Conservation (phyloP, 2,797 vertebrate genomes). For the Varecia variegata region DNA sequence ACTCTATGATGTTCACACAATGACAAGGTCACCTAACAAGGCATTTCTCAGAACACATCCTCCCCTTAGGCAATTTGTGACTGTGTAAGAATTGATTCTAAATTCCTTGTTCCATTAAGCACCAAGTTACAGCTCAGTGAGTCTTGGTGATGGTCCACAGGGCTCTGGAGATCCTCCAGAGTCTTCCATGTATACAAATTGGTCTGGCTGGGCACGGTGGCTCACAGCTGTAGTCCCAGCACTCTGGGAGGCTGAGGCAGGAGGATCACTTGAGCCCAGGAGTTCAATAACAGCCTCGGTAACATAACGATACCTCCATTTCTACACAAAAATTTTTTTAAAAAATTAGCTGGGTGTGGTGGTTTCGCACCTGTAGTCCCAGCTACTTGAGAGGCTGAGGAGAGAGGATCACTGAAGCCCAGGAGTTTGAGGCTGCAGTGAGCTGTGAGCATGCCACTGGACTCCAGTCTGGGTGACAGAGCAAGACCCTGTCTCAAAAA, state of each 20-base stretch:
- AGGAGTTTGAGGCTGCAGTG: not conserved
- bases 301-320: not conserved
- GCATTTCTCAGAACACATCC: not conserved
- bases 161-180: not conserved
- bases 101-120: not conserved
- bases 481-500: not conserved
- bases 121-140: not conserved
- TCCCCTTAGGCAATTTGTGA: not conserved
- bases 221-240: not conserved
- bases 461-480: not conserved
- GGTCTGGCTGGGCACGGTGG: not conserved
- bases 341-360: not conserved
- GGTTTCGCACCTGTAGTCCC: not conserved
- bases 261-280: not conserved
- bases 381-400: not conserved
- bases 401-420: not conserved
- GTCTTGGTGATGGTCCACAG: not conserved
- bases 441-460: not conserved
- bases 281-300: not conserved
- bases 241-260: not conserved
- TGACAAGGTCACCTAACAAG: not conserved
- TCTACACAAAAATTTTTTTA: not conserved
- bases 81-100: not conserved
- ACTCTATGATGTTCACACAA: not conserved
- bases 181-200: not conserved